A percentile compares a stretch with the other conserved stretches of the same genome.
Conservation (phyloP, 2,888 invertebrate species). For the Argyra leucocephala region DNA sequence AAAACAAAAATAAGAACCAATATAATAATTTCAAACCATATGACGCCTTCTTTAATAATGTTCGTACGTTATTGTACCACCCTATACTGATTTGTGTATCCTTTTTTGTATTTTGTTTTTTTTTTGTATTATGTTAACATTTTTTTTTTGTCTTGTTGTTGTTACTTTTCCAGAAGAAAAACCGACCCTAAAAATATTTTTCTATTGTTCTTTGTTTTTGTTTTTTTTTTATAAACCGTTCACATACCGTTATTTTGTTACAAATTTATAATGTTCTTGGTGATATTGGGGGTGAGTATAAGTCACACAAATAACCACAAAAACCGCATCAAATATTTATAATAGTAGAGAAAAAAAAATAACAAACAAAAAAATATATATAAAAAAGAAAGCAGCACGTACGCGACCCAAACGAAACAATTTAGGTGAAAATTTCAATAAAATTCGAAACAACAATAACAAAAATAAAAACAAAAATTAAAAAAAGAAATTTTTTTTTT, state of each 20-base stretch:
- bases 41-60: not conserved
- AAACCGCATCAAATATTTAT: not conserved
- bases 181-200: not conserved
- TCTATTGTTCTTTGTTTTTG: not conserved
- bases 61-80: not conserved
- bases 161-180: not conserved
- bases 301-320: constrained; percentile 3
- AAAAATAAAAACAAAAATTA: too few species aligned
- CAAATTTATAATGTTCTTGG: not conserved
- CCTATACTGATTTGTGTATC: not conserved
- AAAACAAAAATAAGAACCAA: not conserved
- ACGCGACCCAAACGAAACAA: constrained; percentile 3
- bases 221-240: not conserved
- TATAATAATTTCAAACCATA: not conserved
- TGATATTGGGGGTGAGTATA: not conserved
- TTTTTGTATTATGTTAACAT: too few species aligned
- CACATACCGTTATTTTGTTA: not conserved
- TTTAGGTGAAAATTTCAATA: constrained; percentile 1
- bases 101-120: too few species aligned
- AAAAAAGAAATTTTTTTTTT: too few species aligned
- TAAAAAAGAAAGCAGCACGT: not conserved
- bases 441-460: not conserved
- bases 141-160: too few species aligned
- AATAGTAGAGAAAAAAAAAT: not conserved
- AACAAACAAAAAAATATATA: not conserved